A percentile compares a stretch with the other conserved stretches of the same genome.
phyloP scores from a whole-genome alignment of 2,888 invertebrate genomes.

The Eristalinus sepulchralis region DNA sequence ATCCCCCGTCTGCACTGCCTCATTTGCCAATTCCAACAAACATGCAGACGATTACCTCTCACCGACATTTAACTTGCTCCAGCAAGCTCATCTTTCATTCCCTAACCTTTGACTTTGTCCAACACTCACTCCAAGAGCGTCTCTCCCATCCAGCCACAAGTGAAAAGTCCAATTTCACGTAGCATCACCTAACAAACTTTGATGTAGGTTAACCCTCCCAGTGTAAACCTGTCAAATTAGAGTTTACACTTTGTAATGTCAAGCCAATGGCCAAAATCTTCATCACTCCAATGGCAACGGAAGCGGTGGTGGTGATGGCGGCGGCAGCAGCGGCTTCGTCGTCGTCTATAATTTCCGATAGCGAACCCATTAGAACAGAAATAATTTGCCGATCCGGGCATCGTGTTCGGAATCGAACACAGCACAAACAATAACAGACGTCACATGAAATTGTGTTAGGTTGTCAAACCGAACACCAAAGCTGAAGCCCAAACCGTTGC shows the following conservation, averaged over 20 bases:
- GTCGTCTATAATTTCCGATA: slow-evolving; percentile 3
- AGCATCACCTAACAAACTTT: not conserved
- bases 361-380: slow-evolving; percentile 18
- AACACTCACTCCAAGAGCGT: no score
- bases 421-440: slow-evolving; percentile 17
- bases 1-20: no score
- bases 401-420: not conserved
- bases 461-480: not conserved
- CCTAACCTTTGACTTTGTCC: no score
- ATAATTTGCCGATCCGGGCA: slow-evolving; percentile 19
- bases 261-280: not conserved
- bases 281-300: slow-evolving; percentile 1
- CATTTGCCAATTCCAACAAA: no score
- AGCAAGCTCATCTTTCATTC: no score
- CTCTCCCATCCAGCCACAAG: not conserved
- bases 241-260: slow-evolving; percentile 28
- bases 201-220: not conserved
- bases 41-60: no score
- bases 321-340: not conserved
- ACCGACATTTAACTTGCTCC: not conserved
- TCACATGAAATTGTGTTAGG: slow-evolving; percentile 21
- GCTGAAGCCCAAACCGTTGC: not conserved
- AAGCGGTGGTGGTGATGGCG: not conserved
- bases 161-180: not conserved
- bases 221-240: slow-evolving; percentile 22